These are phyloP conservation scores for Epinotia ramella DNA, from an alignment of 2,888 invertebrate species.

Conservation along the genomic window DNA sequence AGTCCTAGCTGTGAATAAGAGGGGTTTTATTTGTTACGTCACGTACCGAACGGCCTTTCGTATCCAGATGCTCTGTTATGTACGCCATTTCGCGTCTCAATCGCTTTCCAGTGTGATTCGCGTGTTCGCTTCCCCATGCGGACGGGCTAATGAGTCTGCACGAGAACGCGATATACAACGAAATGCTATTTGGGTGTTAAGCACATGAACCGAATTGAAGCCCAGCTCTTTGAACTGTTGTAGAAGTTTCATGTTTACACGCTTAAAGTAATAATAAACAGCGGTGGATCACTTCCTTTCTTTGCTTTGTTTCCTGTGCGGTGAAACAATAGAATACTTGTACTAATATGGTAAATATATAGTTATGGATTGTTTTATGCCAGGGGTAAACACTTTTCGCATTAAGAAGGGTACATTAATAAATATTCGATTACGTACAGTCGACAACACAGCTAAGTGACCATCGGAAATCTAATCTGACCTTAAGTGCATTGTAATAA, in stretches of 20 bases:
- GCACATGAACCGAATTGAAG: background rate
- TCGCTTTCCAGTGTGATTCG: background rate
- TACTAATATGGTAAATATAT: conserved; percentile 22
- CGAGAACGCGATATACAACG: background rate
- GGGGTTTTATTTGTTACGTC: conserved; percentile 81
- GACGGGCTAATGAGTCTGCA: background rate
- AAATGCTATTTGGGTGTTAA: background rate
- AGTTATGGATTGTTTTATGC: conserved; percentile 33
- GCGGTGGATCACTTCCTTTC: conserved; percentile 36
- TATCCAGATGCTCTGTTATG: conserved; percentile 57
- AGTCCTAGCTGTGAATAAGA: conserved; percentile 79
- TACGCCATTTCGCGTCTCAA: background rate
- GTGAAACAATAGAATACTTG: conserved; percentile 18
- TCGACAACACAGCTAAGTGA: too few relatives aligned
- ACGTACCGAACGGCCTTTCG: conserved; percentile 67
- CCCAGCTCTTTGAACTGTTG: conserved; percentile 60
- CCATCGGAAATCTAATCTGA: too few relatives aligned
- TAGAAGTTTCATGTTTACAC: conserved; percentile 61
- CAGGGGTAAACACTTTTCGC: conserved; percentile 19
- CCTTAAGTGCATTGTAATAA: too few relatives aligned
- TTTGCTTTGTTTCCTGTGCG: conserved; percentile 13
- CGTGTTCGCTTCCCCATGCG: background rate
- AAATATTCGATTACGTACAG: too few relatives aligned
- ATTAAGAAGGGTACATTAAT: background rate
- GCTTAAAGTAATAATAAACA: conserved; percentile 48